Evolutionary conservation across 2,797 vertebrate species (phyloP).

Genomic region (Oreochromis mossambicus): DNA sequence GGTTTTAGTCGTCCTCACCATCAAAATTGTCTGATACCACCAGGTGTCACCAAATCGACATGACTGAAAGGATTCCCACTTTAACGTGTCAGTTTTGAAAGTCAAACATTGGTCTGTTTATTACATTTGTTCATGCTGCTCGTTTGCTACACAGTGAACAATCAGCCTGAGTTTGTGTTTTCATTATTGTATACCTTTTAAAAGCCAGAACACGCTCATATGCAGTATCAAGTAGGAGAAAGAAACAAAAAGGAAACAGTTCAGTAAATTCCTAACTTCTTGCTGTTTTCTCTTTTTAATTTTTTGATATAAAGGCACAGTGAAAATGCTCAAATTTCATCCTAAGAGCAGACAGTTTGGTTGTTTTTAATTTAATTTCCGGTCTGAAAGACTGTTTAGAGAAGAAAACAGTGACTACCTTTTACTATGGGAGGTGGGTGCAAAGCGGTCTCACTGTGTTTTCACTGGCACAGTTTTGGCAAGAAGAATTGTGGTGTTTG

Average conservation of each 20-base stretch:
- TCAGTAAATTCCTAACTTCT: neutral
- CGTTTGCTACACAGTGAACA: neutral
- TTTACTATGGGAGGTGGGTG: neutral
- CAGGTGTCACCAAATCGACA: neutral
- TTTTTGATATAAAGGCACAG: neutral
- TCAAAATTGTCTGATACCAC: neutral
- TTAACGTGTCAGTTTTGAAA: neutral
- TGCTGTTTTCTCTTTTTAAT: neutral
- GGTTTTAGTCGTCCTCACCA: neutral
- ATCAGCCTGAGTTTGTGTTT: neutral
- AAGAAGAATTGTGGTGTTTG: neutral
- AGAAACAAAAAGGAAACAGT: neutral
- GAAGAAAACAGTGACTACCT: neutral
- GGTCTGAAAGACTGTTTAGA: neutral
- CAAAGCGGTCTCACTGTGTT: constrained; percentile 5
- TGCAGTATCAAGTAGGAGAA: neutral
- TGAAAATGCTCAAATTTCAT: neutral
- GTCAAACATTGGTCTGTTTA: neutral
- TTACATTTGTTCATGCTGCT: neutral
- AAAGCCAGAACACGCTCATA: neutral
- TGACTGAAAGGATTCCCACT: neutral
- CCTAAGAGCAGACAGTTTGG: neutral
- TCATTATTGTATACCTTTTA: neutral
- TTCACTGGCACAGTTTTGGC: constrained; percentile 13
- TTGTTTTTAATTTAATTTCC: neutral